Percentiles rank a stretch among this genome's conserved stretches.
phyloP scores from a whole-genome alignment of 2,797 vertebrate genomes.

The Alca torda region DNA sequence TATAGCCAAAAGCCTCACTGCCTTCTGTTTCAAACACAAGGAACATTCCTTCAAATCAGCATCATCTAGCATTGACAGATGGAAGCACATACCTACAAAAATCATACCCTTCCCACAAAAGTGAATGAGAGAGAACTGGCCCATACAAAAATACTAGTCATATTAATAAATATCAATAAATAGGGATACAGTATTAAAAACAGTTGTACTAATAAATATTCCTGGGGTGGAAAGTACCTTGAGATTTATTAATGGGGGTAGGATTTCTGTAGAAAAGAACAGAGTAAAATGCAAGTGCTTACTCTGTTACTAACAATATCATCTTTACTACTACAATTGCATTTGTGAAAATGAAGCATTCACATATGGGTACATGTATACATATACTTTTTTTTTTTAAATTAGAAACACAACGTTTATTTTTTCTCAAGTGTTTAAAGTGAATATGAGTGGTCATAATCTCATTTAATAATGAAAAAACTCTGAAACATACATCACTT shows the following conservation, averaged over 20 bases:
- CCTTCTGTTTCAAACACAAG: constrained; percentile 69
- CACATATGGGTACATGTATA: background rate
- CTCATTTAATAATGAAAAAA: background rate
- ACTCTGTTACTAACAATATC: background rate
- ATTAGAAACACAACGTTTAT: background rate
- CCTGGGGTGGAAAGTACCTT: background rate
- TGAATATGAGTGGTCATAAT: background rate
- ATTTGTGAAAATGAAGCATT: background rate
- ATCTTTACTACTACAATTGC: background rate
- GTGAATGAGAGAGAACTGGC: constrained; percentile 15
- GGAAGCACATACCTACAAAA: constrained; percentile 64
- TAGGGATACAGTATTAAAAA: background rate
- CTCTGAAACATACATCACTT: background rate
- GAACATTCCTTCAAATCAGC: constrained; percentile 60
- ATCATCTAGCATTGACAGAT: constrained; percentile 61
- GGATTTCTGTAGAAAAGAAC: background rate
- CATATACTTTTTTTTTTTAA: background rate
- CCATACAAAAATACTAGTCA: background rate
- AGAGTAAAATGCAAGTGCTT: background rate
- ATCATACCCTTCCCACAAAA: constrained; percentile 25
- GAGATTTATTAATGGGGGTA: background rate
- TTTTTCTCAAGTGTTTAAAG: background rate
- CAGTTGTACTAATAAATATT: background rate
- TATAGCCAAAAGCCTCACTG: constrained; percentile 58
- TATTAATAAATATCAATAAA: background rate